Conservation (phyloP, 1,140 invertebrate species). For the Diachasmimorpha longicaudata region DNA sequence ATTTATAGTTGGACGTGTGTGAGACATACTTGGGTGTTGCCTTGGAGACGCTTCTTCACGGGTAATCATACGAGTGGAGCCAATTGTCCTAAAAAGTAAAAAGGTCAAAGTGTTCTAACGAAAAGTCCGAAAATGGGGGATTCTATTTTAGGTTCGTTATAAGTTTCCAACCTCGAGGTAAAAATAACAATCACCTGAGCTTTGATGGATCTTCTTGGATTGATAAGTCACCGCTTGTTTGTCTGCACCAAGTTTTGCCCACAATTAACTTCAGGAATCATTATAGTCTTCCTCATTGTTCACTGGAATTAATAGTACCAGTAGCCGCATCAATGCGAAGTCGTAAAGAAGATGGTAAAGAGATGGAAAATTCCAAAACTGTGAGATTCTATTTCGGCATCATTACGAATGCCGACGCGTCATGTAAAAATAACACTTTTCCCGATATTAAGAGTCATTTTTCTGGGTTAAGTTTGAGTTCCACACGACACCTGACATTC, state of each 20-base stretch:
- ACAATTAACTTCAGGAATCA: too few species aligned
- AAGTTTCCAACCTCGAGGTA: neutral
- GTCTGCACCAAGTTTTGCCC: too few species aligned
- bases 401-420: neutral
- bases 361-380: neutral
- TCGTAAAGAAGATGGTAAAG: too few species aligned
- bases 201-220: neutral
- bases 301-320: too few species aligned
- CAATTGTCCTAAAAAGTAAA: neutral
- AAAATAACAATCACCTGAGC: neutral
- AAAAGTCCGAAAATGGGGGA: neutral
- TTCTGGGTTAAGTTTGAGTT: neutral
- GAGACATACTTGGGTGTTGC: slow-evolving; percentile 6
- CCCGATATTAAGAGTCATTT: neutral
- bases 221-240: too few species aligned
- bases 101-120: neutral
- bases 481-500: neutral
- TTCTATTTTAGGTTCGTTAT: neutral
- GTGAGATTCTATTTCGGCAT: neutral
- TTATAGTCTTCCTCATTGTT: too few species aligned
- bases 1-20: slow-evolving; percentile 17
- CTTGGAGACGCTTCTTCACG: slow-evolving; percentile 1
- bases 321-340: too few species aligned
- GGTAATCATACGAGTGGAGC: neutral
- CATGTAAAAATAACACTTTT: neutral